Conservation (phyloP, 1,140 invertebrate genomes). For the Lethrus apterus region DNA sequence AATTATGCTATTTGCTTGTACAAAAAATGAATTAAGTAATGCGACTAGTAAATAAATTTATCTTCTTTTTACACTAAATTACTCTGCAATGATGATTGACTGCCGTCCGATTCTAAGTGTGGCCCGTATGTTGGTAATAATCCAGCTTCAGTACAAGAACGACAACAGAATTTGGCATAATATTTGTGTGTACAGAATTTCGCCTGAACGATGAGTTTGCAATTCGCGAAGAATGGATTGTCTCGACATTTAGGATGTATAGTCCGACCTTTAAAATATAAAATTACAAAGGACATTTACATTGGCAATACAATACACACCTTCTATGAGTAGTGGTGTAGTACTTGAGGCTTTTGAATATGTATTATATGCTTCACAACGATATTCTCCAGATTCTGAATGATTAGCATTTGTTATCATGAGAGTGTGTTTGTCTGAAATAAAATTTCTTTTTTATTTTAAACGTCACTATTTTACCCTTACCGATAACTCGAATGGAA, state of each 20-base stretch:
- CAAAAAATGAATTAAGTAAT: slow-evolving; percentile 9
- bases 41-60: slow-evolving; percentile 13
- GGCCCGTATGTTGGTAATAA: slow-evolving; percentile 25
- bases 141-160: slow-evolving; percentile 79
- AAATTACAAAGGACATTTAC: slow-evolving; percentile 15
- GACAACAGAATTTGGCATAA: slow-evolving; percentile 89
- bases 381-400: slow-evolving; percentile 69
- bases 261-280: slow-evolving; percentile 52
- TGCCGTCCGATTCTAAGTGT: slow-evolving; percentile 17
- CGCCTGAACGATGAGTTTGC: slow-evolving; percentile 73
- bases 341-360: slow-evolving; percentile 53
- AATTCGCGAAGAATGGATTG: slow-evolving; percentile 84
- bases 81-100: slow-evolving; percentile 23
- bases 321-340: slow-evolving; percentile 59
- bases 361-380: slow-evolving; percentile 67
- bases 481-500: slow-evolving; percentile 55
- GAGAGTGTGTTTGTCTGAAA: slow-evolving; percentile 58
- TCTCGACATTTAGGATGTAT: slow-evolving; percentile 76
- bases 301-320: slow-evolving; percentile 41
- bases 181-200: slow-evolving; percentile 78
- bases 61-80: slow-evolving; percentile 27
- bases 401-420: slow-evolving; percentile 53
- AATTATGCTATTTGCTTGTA: slow-evolving; percentile 10
- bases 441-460: slow-evolving; percentile 10
- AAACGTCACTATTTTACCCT: slow-evolving; percentile 23